phyloP scores from a whole-genome alignment of 92 coral and sea anemone species.

The Anthopleura xanthogrammica region DNA sequence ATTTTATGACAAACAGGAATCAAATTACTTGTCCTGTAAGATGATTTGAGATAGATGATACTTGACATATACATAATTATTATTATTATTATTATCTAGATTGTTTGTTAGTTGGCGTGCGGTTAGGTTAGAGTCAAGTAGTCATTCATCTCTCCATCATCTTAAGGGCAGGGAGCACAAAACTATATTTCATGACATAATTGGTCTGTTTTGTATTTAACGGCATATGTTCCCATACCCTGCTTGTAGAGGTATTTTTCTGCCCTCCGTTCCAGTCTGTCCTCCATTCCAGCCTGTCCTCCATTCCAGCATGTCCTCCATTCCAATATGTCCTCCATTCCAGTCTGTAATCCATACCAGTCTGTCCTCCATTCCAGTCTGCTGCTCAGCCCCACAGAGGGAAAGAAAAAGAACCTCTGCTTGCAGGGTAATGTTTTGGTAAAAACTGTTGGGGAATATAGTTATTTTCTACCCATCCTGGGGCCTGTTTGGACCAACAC shows the following conservation, averaged over 20 bases:
- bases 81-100: background rate
- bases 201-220: background rate
- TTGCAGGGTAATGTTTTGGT: background rate
- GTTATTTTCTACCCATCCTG: background rate
- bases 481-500: slow-evolving; percentile 3
- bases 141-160: background rate
- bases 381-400: too few species aligned
- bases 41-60: slow-evolving; percentile 5
- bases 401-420: background rate
- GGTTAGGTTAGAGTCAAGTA: background rate
- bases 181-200: background rate
- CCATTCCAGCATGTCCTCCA: too few species aligned
- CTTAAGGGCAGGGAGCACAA: background rate
- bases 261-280: too few species aligned
- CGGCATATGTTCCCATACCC: background rate
- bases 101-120: background rate
- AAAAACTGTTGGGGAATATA: background rate
- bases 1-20: background rate
- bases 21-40: background rate
- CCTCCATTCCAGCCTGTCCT: too few species aligned
- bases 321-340: too few species aligned
- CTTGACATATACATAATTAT: background rate
- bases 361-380: too few species aligned
- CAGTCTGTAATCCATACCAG: too few species aligned
- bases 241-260: too few species aligned